Evolutionary conservation across 2,113 vertebrate species (phyloP).

Genomic region (Galeopterus variegatus): DNA sequence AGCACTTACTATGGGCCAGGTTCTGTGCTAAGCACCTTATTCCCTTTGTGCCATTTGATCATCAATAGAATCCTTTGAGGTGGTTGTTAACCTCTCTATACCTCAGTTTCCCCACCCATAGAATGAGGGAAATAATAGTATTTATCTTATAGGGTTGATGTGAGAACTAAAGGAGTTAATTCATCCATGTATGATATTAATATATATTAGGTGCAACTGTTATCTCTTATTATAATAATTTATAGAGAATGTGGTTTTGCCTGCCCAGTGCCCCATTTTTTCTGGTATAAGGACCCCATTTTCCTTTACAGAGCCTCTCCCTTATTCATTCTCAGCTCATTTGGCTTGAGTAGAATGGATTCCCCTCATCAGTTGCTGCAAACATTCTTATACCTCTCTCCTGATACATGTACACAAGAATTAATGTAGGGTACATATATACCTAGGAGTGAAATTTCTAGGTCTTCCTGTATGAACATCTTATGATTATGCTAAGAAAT

Average conservation of each 20-base stretch:
- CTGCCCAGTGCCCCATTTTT: background rate
- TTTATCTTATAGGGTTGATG: background rate
- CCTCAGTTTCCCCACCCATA: background rate
- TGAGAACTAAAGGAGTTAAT: background rate
- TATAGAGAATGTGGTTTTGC: background rate
- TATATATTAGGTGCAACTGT: background rate
- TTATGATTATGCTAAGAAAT: background rate
- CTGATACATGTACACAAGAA: rapidly evolving
- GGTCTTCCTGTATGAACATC: background rate
- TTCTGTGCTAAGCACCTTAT: background rate
- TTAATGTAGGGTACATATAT: background rate
- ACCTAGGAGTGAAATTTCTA: background rate
- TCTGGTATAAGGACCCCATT: background rate
- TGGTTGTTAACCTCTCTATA: background rate
- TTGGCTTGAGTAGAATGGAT: background rate
- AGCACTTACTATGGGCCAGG: background rate
- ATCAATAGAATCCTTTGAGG: background rate
- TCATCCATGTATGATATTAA: background rate
- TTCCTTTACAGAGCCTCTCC: background rate
- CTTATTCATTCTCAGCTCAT: background rate
- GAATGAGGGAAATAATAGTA: background rate
- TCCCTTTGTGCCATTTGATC: background rate
- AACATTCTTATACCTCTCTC: background rate
- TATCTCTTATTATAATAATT: background rate
- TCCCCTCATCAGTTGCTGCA: background rate